Conservation (phyloP, 2,797 vertebrate genomes). For the Sebastes vulpes region DNA sequence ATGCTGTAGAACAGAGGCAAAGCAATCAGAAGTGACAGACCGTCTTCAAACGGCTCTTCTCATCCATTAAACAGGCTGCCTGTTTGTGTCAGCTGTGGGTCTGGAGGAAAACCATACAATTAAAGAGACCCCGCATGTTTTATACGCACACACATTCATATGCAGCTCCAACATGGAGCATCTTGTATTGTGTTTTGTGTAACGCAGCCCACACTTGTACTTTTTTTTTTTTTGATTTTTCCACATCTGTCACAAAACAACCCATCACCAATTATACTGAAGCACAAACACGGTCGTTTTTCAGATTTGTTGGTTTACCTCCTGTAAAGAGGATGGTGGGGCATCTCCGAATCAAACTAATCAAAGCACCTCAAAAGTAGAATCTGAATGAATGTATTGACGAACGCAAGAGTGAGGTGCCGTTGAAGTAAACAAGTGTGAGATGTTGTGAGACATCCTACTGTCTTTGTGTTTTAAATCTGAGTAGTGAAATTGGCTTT, state of each 20-base stretch:
- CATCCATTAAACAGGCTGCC: constrained; percentile 87
- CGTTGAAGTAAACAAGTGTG: constrained; percentile 70
- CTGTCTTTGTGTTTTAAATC: constrained; percentile 54
- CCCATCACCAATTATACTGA: constrained; percentile 87
- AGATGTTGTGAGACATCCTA: constrained; percentile 49
- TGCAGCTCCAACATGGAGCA: constrained; percentile 79
- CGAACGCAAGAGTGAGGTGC: constrained; percentile 65
- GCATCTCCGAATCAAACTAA: constrained; percentile 80
- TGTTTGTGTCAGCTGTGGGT: constrained; percentile 84
- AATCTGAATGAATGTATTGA: constrained; percentile 83
- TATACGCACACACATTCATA: constrained; percentile 83
- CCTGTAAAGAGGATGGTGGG: constrained; percentile 82
- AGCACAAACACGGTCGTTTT: constrained; percentile 80
- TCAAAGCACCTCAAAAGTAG: constrained; percentile 84
- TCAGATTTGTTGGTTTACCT: constrained; percentile 84
- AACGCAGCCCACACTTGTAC: constrained; percentile 59
- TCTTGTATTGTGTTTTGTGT: constrained; percentile 79
- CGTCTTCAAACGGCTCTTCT: constrained; percentile 82
- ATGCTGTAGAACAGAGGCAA: constrained; percentile 76
- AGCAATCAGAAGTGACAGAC: constrained; percentile 86
- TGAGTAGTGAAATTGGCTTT: background rate
- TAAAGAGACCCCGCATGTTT: constrained; percentile 83
- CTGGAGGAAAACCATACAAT: constrained; percentile 86
- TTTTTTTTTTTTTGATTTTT: constrained; percentile 58
- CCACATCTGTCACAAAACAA: constrained; percentile 86